Evolutionary conservation across 2,113 vertebrate species (phyloP).

Genomic region (Loxodonta africana): DNA sequence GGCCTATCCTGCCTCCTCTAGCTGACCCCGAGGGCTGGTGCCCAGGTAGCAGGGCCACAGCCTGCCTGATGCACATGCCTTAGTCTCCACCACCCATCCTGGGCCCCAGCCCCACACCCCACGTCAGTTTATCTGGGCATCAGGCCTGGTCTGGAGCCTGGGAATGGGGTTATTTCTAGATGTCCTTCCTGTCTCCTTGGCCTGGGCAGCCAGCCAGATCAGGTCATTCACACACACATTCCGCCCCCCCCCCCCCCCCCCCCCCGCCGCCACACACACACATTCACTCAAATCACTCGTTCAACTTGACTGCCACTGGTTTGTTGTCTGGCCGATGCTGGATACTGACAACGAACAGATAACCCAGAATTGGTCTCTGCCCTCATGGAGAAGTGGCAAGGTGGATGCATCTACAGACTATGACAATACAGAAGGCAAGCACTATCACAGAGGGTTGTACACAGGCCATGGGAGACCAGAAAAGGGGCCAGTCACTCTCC

Average conservation of each 20-base stretch:
- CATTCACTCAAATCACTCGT: background rate
- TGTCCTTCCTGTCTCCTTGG: constrained; percentile 68
- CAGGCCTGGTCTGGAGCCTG: background rate
- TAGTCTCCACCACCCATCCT: background rate
- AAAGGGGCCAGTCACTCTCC: background rate
- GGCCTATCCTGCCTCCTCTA: background rate
- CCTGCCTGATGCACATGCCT: background rate
- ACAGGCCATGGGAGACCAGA: background rate
- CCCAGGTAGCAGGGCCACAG: background rate
- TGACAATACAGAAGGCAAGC: background rate
- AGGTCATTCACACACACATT: background rate
- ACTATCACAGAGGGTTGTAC: background rate
- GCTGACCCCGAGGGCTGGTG: background rate
- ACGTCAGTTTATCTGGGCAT: constrained; percentile 45
- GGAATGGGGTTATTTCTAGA: constrained; percentile 67
- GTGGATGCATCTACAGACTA: background rate
- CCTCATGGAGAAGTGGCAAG: background rate
- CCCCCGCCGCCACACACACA: too few species aligned
- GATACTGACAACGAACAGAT: background rate
- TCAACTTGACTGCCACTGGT: constrained; percentile 30
- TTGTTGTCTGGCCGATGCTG: background rate
- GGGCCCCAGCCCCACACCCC: background rate
- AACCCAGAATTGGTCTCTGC: background rate
- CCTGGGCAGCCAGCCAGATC: constrained; percentile 42
- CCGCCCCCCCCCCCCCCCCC: too few species aligned